These are phyloP conservation scores for Callinectes sapidus DNA, from an alignment of 2,888 invertebrate genomes.

Conservation along the genomic window DNA sequence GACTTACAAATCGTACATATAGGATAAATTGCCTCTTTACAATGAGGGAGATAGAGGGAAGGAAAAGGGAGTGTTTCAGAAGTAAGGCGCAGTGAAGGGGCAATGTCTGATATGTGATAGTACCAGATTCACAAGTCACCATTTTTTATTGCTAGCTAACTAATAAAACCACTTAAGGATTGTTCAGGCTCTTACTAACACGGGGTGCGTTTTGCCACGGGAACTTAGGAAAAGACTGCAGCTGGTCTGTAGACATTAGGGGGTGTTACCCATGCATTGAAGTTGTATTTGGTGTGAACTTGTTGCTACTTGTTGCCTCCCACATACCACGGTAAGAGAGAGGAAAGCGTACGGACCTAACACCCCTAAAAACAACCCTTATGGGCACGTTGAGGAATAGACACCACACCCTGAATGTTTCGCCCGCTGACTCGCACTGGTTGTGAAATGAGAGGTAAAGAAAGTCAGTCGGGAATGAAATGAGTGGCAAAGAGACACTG, in stretches of 20 bases:
- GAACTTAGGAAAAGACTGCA: too few relatives aligned
- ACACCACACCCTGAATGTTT: not conserved
- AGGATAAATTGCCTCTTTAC: not conserved
- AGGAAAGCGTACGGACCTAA: too few relatives aligned
- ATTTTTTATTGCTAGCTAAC: too few relatives aligned
- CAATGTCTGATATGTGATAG: too few relatives aligned
- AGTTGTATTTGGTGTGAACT: not conserved
- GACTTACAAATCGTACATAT: not conserved
- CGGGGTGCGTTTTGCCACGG: too few relatives aligned
- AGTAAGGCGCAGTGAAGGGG: too few relatives aligned
- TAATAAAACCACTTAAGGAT: too few relatives aligned
- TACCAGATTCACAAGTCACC: too few relatives aligned
- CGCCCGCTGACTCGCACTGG: not conserved
- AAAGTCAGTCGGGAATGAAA: not conserved
- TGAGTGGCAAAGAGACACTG: not conserved
- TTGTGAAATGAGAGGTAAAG: not conserved
- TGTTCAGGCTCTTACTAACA: too few relatives aligned
- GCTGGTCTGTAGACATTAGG: too few relatives aligned
- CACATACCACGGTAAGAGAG: not conserved
- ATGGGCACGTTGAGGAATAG: too few relatives aligned
- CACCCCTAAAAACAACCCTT: not conserved
- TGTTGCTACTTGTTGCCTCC: not conserved
- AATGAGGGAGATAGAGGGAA: not conserved
- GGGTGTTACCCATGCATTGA: not conserved
- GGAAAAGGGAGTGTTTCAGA: not conserved